Conservation (phyloP, 2,113 vertebrate species). For the Saccopteryx leptura region DNA sequence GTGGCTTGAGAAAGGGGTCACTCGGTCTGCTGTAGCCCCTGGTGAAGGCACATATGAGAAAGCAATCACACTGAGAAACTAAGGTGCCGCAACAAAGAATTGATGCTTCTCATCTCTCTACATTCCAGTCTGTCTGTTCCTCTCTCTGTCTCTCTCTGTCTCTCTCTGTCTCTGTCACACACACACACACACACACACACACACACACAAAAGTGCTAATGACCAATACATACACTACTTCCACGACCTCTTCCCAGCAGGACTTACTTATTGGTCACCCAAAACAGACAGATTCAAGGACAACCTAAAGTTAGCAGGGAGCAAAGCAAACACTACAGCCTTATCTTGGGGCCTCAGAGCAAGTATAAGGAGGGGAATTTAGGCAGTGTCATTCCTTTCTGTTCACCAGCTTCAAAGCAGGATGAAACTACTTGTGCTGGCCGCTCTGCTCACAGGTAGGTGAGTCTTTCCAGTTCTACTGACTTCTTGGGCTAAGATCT, state of each 20-base stretch:
- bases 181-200: no score
- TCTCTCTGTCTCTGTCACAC: no score
- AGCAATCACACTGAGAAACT: no score
- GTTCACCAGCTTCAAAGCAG: background rate
- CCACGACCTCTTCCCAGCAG: background rate
- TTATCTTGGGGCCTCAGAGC: slow-evolving; percentile 78
- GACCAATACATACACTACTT: background rate
- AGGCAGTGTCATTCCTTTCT: no score
- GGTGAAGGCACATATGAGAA: no score
- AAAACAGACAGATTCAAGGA: slow-evolving; percentile 63
- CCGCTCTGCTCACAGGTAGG: slow-evolving; percentile 86
- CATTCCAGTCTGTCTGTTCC: no score
- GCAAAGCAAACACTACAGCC: slow-evolving; percentile 83
- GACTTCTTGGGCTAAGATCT: background rate
- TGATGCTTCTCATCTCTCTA: no score
- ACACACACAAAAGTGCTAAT: background rate
- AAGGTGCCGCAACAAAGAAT: no score
- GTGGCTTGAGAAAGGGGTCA: no score
- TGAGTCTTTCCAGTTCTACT: no score
- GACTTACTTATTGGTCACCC: background rate
- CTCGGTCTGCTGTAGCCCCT: no score
- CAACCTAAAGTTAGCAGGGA: slow-evolving; percentile 60
- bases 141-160: no score
- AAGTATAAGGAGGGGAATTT: slow-evolving; percentile 80
- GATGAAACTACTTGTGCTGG: slow-evolving; percentile 86